These are phyloP conservation scores for Pemphigus obesinymphae DNA, from an alignment of 1,140 invertebrate genomes.

Conservation along the genomic window DNA sequence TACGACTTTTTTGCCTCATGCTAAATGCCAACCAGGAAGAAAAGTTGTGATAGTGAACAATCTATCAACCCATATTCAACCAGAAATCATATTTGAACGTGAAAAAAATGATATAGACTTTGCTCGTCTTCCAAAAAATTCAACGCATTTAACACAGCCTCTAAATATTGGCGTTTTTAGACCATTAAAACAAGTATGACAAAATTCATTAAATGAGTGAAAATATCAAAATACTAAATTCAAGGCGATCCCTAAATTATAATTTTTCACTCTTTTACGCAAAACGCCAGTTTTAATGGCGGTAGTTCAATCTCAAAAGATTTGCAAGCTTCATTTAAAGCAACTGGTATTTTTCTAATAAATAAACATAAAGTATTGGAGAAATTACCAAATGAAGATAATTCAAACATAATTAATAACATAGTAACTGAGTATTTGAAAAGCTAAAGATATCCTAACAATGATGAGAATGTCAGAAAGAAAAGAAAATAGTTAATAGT, in stretches of 20 bases:
- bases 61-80: neutral
- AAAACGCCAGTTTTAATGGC: neutral
- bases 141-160: constrained; percentile 52
- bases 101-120: constrained; percentile 50
- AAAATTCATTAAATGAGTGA: constrained; percentile 45
- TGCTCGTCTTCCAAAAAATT: constrained; percentile 51
- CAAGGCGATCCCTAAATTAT: neutral
- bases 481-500: too few species aligned
- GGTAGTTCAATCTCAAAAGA: neutral
- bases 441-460: too few species aligned
- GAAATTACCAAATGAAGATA: neutral
- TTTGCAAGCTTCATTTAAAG: neutral
- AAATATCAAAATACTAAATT: constrained; percentile 42
- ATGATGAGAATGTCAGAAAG: too few species aligned
- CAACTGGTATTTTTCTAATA: neutral
- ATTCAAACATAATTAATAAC: too few species aligned
- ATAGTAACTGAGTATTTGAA: too few species aligned
- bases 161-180: constrained; percentile 50
- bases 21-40: neutral
- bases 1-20: neutral
- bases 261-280: too few species aligned
- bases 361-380: neutral
- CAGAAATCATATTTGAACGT: neutral
- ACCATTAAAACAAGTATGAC: constrained; percentile 50
- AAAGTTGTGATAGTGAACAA: too few species aligned